A percentile compares a stretch with the other conserved stretches of the same genome.
phyloP scores from a whole-genome alignment of 2,113 vertebrate genomes.

The Tychaedon coryphoeus region DNA sequence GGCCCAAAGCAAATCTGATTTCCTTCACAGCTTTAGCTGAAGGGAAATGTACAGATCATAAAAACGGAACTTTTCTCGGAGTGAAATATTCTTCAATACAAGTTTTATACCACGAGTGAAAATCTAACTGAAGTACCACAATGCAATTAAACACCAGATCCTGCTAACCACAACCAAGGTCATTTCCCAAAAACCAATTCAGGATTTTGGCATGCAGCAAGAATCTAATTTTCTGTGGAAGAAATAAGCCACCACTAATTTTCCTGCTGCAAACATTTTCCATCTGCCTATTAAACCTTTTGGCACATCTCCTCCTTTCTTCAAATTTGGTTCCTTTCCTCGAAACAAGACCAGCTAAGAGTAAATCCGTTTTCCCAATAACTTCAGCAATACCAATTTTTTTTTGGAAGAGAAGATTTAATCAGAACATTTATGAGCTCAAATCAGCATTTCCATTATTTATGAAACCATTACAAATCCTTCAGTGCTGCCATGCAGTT shows the following conservation, averaged over 20 bases:
- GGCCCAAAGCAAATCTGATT: neutral
- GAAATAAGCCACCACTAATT: neutral
- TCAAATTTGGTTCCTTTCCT: neutral
- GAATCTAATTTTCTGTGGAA: neutral
- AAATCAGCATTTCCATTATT: neutral
- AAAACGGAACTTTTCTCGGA: rapidly evolving
- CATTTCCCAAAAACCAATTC: neutral
- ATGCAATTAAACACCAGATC: neutral
- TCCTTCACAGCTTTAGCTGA: neutral
- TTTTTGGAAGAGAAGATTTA: neutral
- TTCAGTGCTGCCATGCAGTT: neutral
- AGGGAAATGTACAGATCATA: rapidly evolving
- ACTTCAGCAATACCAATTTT: rapidly evolving
- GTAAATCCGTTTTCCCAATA: neutral
- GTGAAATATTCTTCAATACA: neutral
- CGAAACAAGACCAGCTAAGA: neutral
- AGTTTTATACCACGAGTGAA: neutral
- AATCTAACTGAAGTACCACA: neutral
- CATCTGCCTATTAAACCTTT: neutral
- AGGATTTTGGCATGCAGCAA: neutral
- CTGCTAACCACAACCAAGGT: neutral
- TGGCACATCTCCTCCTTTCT: neutral
- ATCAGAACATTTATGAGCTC: neutral
- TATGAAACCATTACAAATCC: neutral
- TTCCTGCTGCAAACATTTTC: constrained; percentile 17